Evolutionary conservation across 2,797 vertebrate species (phyloP).

Genomic region (Chaetodon trifasciatus): DNA sequence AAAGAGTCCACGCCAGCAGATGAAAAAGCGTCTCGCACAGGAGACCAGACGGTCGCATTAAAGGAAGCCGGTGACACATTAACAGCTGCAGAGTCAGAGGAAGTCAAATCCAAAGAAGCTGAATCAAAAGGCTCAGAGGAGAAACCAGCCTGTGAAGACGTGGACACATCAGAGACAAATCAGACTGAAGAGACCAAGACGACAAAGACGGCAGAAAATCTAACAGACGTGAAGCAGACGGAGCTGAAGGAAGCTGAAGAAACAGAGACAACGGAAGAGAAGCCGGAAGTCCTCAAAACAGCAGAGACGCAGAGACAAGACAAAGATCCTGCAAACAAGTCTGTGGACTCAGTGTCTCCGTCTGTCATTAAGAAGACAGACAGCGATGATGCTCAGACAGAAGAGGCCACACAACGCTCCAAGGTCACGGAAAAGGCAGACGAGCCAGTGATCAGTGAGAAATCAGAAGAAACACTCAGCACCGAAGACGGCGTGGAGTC

Average conservation of each 20-base stretch:
- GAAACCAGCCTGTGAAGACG: constrained; percentile 15
- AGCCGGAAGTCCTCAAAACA: constrained; percentile 22
- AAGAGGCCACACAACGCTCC: constrained; percentile 3
- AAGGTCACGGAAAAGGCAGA: constrained; percentile 43
- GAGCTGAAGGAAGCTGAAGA: constrained; percentile 17
- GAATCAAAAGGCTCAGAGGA: constrained; percentile 32
- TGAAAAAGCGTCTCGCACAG: background rate
- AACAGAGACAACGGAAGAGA: background rate
- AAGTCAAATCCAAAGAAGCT: constrained; percentile 34
- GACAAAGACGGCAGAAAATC: background rate
- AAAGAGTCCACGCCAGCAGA: constrained; percentile 18
- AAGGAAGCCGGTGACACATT: constrained; percentile 39
- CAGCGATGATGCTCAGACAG: background rate
- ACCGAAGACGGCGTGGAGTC: constrained; percentile 6
- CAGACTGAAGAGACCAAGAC: constrained; percentile 3
- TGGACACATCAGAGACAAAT: background rate
- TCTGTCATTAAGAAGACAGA: constrained; percentile 45
- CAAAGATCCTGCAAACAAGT: constrained; percentile 36
- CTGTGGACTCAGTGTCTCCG: background rate
- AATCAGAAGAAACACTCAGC: constrained; percentile 17
- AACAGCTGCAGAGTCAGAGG: constrained; percentile 35
- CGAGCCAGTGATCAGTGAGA: constrained; percentile 14
- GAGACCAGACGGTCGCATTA: background rate
- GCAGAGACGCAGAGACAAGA: constrained; percentile 19
- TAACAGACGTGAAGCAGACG: background rate